Conservation (phyloP, 35 echinoderm and acorn worm species). For the Lytechinus variegatus region DNA sequence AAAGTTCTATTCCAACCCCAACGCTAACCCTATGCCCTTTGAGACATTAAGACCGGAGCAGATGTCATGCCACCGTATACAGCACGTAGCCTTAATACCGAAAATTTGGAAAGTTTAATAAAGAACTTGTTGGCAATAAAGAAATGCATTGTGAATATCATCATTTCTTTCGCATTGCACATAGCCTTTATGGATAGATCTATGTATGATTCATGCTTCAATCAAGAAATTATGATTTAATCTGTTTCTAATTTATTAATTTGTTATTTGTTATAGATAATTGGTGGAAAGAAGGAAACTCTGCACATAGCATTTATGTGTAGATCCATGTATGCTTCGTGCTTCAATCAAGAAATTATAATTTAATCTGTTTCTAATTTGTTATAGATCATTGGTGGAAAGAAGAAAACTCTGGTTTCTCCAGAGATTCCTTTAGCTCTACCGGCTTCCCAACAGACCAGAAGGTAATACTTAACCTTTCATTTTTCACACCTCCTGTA, state of each 20-base stretch:
- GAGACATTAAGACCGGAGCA: too few relatives aligned
- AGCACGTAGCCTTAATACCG: too few relatives aligned
- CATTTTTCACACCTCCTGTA: not conserved
- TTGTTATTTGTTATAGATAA: not conserved
- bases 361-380: not conserved
- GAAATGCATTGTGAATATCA: too few relatives aligned
- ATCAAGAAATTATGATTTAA: not conserved
- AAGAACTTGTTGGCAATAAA: too few relatives aligned
- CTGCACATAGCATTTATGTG: not conserved
- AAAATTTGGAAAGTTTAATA: too few relatives aligned
- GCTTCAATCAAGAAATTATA: too few relatives aligned
- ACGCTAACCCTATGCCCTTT: too few relatives aligned
- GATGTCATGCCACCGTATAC: too few relatives aligned
- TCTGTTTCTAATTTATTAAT: too few relatives aligned
- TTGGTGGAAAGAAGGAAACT: not conserved
- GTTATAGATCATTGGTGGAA: not conserved
- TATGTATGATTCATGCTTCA: not conserved
- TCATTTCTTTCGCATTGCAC: too few relatives aligned
- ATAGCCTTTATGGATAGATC: not conserved
- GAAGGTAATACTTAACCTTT: not conserved
- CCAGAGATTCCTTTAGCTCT: conserved; percentile 64
- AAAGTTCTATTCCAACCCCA: too few relatives aligned
- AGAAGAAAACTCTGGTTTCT: not conserved
- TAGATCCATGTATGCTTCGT: not conserved
- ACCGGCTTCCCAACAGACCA: conserved; percentile 39